Percentiles rank a stretch among this genome's conserved stretches.
Evolutionary conservation across 2,888 invertebrate genomes (phyloP).

Genomic region (Nymphalis urticae): DNA sequence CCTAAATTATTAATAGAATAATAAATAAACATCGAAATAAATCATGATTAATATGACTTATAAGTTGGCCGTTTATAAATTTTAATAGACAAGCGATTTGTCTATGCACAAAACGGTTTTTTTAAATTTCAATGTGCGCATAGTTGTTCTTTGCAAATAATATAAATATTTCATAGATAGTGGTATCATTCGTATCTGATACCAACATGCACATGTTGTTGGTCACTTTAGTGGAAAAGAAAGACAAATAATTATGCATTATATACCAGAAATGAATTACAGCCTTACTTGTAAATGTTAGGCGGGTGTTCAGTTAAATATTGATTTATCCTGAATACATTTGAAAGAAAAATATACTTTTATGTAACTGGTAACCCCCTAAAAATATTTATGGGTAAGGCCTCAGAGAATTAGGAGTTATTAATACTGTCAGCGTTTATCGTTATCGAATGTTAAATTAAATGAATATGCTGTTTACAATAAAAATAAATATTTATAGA

Average conservation of each 20-base stretch:
- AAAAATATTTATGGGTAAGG: no score
- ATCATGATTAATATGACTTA: conserved; percentile 30
- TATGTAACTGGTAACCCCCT: no score
- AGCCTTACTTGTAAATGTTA: no score
- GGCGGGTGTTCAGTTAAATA: no score
- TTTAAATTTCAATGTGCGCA: no score
- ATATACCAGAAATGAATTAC: no score
- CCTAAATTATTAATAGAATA: background rate
- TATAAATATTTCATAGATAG: background rate
- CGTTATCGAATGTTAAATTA: conserved; percentile 16
- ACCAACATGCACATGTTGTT: background rate
- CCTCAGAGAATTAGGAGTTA: no score
- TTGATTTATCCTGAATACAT: no score
- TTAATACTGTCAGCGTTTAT: conserved; percentile 14
- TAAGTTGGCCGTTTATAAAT: conserved; percentile 48
- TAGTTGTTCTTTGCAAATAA: conserved; percentile 20
- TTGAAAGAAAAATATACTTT: no score
- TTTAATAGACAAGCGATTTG: conserved; percentile 51
- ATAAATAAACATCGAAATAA: conserved; percentile 30
- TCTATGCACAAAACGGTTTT: conserved; percentile 4
- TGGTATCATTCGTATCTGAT: background rate
- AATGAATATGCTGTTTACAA: conserved; percentile 26
- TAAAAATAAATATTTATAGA: conserved; percentile 24
- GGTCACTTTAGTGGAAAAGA: background rate
- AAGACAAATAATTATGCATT: background rate